Base-by-base conservation (phyloP, 2,797 vertebrate species). In the Hylomyscus alleni region DNA sequence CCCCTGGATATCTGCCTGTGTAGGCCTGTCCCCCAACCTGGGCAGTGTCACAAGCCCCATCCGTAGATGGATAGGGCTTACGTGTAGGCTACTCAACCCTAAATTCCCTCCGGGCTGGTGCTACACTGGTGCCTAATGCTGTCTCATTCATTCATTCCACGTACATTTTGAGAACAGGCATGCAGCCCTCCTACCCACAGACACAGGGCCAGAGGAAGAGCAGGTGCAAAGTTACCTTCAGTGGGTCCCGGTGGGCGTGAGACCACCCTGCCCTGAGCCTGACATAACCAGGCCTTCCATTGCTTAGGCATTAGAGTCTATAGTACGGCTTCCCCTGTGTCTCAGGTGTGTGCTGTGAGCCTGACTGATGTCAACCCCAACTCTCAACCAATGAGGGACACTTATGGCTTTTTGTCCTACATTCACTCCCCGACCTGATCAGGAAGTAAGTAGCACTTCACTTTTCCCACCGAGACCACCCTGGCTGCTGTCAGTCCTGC, bases 241-340 rank as follows among this genome's bases (percentile, higher is more conserved):
- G 22, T 3, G 37, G n/a, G 62, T 31, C 37, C 19, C 0, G 69
- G 72, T 0, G 82, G 12, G 50, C 50, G 19, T 12, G 13, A 73
- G 62, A 40, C 52, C 78, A 11, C 62, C 24, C 31, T 26, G 12
- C 3, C n/a, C 52, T 40, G 76, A 88, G 47, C 29, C 12, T 31
- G 15, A 8, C 19, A 19, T 14, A 13, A 54, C 19, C 31, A 82
- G 50, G 20, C 24, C 37, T 78, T 47, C 26, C 1, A 7, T 52
- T 13, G 12, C 22, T 67, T 78, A 81, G 22, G 58, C 60, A 20
- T 37, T 26, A n/a, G 24, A 50, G 47, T 31, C 17, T 10, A 29
- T 31, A 29, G n/a, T 9, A 58, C 1, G 0, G 5, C 67, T 56
- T 62, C 67, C 60, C 0, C 0, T 12, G 20, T 4, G 34, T 24